Evolutionary conservation across 2,113 vertebrate species (phyloP).

Genomic region (Xenotilapia caudafasciata): DNA sequence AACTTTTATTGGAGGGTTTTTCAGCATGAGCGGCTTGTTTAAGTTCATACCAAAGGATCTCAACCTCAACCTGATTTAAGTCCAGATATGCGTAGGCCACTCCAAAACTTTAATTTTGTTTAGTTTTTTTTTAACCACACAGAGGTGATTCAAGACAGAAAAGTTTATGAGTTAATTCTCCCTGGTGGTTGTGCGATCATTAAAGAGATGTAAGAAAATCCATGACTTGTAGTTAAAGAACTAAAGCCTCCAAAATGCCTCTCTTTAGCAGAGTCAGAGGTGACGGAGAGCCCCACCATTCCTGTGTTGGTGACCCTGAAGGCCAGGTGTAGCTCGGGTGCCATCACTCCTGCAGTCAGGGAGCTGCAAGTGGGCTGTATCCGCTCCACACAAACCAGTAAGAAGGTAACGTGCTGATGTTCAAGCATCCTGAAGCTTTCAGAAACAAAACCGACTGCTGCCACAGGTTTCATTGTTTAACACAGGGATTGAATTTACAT

Average conservation of each 20-base stretch:
- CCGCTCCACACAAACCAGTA: constrained; percentile 54
- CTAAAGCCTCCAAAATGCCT: neutral
- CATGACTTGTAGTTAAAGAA: neutral
- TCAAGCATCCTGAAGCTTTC: neutral
- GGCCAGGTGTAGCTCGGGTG: constrained; percentile 34
- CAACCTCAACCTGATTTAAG: neutral
- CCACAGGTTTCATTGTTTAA: neutral
- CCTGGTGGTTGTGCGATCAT: neutral
- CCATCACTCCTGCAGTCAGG: constrained; percentile 62
- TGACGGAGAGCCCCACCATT: constrained; percentile 34
- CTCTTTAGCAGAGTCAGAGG: constrained; percentile 3
- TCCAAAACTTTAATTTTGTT: neutral
- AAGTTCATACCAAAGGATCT: neutral
- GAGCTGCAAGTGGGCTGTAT: constrained; percentile 83
- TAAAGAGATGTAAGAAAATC: neutral
- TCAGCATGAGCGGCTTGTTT: neutral
- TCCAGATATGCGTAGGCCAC: neutral
- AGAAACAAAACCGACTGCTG: neutral
- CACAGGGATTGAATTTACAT: neutral
- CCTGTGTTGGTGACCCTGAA: constrained; percentile 77
- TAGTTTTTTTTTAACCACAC: neutral
- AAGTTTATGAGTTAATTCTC: neutral
- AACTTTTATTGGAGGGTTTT: neutral
- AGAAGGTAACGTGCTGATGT: constrained; percentile 73
- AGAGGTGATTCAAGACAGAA: neutral